phyloP scores from a whole-genome alignment of 2,888 invertebrate species.

The Dicyrtomina minuta region DNA sequence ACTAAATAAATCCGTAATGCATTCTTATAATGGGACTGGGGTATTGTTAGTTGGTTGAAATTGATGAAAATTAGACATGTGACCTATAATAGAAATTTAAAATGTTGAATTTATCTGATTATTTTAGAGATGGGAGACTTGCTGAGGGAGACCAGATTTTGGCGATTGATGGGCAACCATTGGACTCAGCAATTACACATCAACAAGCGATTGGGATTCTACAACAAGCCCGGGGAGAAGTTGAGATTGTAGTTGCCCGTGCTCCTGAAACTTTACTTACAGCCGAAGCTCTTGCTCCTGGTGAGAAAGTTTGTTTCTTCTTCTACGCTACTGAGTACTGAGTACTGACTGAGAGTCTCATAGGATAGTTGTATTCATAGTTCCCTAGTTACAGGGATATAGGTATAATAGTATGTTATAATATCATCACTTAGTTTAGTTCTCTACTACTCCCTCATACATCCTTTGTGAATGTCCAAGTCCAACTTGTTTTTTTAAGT shows the following conservation, averaged over 20 bases:
- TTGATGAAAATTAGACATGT: not conserved
- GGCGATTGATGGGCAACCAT: constrained; percentile 76
- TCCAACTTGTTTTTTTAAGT: too few relatives aligned
- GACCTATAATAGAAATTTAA: too few relatives aligned
- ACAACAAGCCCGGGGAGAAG: constrained; percentile 71
- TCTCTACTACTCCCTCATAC: too few relatives aligned
- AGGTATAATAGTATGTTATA: too few relatives aligned
- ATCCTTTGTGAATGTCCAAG: too few relatives aligned
- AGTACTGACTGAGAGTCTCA: not conserved
- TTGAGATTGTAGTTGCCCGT: constrained; percentile 67
- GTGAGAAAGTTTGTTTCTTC: not conserved
- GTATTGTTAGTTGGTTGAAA: not conserved
- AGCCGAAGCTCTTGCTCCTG: constrained; percentile 20
- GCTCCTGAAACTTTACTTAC: constrained; percentile 55
- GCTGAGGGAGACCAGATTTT: constrained; percentile 80
- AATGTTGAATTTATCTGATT: constrained; percentile 6
- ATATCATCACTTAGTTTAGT: too few relatives aligned
- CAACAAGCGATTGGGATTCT: constrained; percentile 67
- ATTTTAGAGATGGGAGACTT: constrained; percentile 66
- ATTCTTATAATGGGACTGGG: too few relatives aligned
- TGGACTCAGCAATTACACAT: constrained; percentile 78
- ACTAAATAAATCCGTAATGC: too few relatives aligned
- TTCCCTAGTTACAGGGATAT: too few relatives aligned
- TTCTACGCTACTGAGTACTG: not conserved
- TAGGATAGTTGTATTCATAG: too few relatives aligned